Base-by-base conservation (phyloP, 2,888 invertebrate species). In the Drosophila birchii region DNA sequence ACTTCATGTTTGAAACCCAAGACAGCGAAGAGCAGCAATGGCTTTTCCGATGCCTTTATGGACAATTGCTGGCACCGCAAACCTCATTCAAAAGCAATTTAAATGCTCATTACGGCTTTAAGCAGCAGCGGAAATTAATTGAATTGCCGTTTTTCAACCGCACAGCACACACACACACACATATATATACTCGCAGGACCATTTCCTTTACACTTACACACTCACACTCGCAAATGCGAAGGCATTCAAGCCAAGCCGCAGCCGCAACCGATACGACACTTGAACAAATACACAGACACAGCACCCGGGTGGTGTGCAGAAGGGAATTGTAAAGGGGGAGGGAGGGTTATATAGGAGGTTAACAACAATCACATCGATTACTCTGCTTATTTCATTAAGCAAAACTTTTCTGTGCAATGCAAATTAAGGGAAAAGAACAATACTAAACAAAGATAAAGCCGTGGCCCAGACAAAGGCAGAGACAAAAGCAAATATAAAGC, bases 91-190 rank as follows among this genome's bases (percentile, higher is more conserved):
- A 74, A 80, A 85, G 80, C 86, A 85, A 85, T 85, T 85, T 81
- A 85, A 85, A 86, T 86, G 86, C 86, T 85, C 81, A 81, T 85
- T 85, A 86, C 81, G 86, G 79, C 84, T 79, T 85, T 84, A 85
- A 84, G 63, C 84, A 83, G 86, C 79, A 77, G 70, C 79, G 80
- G 71, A 87, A 88, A 87, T 88, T 86, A 86, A 88, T 86, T 88
- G 85, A 88, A 88, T 86, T 83, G 83, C 86, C 62, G 78, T 81
- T 81, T 82, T 84, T 82, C 78, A 82, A 84, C 85, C 84, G 61
- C 88, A 76, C 45, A 85, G 49, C 43, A 55, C 49, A 63, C 67
- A 69, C 74, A 70, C 34, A 51, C 49, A 59, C 18, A 56, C 43
- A 44, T 32, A 66, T 56, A 64, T 38, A 47, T 5, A 45, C 18